A percentile compares a stretch with the other conserved stretches of the same genome.
Evolutionary conservation across 2,113 vertebrate genomes (phyloP).

Genomic region (Xiphophorus couchianus): DNA sequence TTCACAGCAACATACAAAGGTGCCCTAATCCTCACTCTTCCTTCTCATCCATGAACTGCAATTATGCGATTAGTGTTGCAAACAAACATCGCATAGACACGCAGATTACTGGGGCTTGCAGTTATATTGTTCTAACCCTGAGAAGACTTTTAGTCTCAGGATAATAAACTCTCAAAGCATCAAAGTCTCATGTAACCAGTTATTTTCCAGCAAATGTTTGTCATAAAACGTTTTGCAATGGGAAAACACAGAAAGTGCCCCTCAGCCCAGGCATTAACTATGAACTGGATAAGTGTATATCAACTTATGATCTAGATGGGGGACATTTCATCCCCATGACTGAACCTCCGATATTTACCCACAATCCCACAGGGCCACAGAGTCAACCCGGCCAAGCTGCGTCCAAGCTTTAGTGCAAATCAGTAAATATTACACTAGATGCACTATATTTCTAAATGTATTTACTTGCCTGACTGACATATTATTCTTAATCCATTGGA

Average conservation of each 20-base stretch:
- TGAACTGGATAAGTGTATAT: constrained; percentile 48
- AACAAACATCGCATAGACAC: constrained; percentile 46
- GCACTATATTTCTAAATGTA: neutral
- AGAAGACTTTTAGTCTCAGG: constrained; percentile 48
- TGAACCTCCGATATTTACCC: constrained; percentile 75
- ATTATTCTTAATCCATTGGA: neutral
- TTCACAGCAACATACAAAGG: constrained; percentile 52
- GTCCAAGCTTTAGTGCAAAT: constrained; percentile 8
- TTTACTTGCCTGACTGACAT: neutral
- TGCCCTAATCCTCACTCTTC: constrained; percentile 70
- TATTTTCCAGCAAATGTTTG: constrained; percentile 57
- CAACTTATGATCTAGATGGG: constrained; percentile 52
- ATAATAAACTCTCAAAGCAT: constrained; percentile 57
- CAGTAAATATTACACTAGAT: neutral
- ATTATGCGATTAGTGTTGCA: constrained; percentile 72
- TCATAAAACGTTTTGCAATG: constrained; percentile 33
- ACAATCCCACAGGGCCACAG: constrained; percentile 65
- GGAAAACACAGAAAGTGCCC: constrained; percentile 42
- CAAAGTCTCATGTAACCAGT: constrained; percentile 57
- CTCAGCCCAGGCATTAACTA: constrained; percentile 45
- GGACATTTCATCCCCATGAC: constrained; percentile 75
- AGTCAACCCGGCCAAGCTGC: constrained; percentile 54
- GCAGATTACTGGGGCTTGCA: constrained; percentile 21
- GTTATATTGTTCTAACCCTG: constrained; percentile 40
- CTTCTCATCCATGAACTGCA: constrained; percentile 62